Conservation (phyloP, 1,140 invertebrate species). For the Euwallacea similis region DNA sequence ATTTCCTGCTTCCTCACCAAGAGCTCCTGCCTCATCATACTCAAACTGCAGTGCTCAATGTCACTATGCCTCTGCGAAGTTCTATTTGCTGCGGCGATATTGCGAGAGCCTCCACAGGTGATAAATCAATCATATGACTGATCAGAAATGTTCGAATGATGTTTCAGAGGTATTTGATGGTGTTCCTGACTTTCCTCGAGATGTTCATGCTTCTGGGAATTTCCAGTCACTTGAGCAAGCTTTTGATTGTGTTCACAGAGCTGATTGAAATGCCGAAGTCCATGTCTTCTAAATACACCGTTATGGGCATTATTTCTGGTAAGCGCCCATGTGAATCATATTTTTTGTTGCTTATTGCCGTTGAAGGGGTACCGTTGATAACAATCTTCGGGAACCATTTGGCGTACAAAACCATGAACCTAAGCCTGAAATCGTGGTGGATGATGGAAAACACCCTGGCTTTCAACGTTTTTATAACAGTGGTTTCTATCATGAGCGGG, state of each 20-base stretch:
- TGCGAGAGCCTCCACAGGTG: conserved; percentile 41
- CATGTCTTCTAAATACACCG: conserved; percentile 59
- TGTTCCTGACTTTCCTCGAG: conserved; percentile 55
- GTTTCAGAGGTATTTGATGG: conserved; percentile 43
- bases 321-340: conserved; percentile 10
- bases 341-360: neutral
- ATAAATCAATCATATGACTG: conserved; percentile 11
- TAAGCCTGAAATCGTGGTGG: conserved; percentile 62
- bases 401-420: conserved; percentile 58
- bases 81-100: conserved; percentile 37
- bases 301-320: conserved; percentile 63
- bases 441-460: conserved; percentile 58
- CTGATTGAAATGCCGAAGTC: conserved; percentile 57
- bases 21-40: conserved; percentile 34
- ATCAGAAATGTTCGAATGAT: neutral
- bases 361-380: conserved; percentile 59
- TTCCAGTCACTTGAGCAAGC: conserved; percentile 62
- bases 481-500: conserved; percentile 57
- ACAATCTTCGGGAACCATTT: conserved; percentile 61
- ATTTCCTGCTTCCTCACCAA: conserved; percentile 36
- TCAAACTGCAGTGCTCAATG: conserved; percentile 44
- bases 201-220: conserved; percentile 59
- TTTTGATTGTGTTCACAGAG: conserved; percentile 62
- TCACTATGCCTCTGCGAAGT: conserved; percentile 39
- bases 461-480: conserved; percentile 62